phyloP scores from a whole-genome alignment of 2,888 invertebrate genomes.

The Apantesis nais region DNA sequence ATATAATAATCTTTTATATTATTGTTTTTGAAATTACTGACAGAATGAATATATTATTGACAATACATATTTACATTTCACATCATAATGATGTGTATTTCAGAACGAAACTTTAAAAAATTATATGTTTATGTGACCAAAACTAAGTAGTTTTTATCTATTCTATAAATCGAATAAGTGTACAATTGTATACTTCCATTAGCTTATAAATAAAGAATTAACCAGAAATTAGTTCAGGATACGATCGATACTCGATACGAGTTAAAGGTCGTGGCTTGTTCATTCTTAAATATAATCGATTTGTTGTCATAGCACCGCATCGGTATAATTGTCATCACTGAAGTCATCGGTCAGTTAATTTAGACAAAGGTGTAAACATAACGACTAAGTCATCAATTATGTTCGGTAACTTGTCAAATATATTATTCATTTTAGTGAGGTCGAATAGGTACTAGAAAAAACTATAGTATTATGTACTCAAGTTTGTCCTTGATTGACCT shows the following conservation, averaged over 20 bases:
- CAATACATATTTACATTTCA: too few relatives aligned
- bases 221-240: constrained; percentile 30
- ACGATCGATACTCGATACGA: constrained; percentile 24
- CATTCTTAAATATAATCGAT: constrained; percentile 29
- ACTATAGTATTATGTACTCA: neutral
- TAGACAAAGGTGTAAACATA: constrained; percentile 11
- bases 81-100: too few relatives aligned
- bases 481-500: constrained; percentile 1
- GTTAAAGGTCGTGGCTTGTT: constrained; percentile 31
- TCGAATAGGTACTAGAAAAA: constrained; percentile 1
- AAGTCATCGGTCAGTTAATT: constrained; percentile 24
- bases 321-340: constrained; percentile 11
- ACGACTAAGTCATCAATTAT: constrained; percentile 11
- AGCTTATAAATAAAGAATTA: constrained; percentile 11
- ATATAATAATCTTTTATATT: too few relatives aligned
- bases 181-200: neutral
- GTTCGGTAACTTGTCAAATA: constrained; percentile 2
- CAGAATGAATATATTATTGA: too few relatives aligned
- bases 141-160: neutral
- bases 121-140: neutral
- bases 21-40: too few relatives aligned
- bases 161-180: neutral
- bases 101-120: too few relatives aligned
- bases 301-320: constrained; percentile 20
- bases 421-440: constrained; percentile 11